A percentile compares a stretch with the other conserved stretches of the same genome.
Conservation (phyloP, 2,113 vertebrate genomes). For the Pampusana beccarii region DNA sequence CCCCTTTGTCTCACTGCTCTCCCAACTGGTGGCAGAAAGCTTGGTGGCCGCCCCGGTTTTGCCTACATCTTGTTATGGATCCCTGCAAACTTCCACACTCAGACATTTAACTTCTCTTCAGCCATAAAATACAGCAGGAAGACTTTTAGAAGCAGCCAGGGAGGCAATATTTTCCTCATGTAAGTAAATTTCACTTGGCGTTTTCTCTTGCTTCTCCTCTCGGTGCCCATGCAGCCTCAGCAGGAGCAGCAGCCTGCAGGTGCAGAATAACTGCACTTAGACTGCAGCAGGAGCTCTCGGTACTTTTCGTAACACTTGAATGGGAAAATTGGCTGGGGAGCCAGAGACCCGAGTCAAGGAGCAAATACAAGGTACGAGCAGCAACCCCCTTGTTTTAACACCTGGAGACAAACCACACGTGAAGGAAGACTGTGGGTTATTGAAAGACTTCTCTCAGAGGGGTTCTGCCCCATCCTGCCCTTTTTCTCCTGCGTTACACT, state of each 20-base stretch:
- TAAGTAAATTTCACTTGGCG: slow-evolving; percentile 33
- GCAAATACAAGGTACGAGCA: neutral
- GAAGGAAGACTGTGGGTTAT: neutral
- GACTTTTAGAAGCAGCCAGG: neutral
- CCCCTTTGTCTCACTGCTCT: neutral
- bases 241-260: neutral
- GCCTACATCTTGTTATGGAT: neutral
- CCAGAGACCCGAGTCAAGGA: neutral
- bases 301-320: neutral
- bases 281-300: neutral
- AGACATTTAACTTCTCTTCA: neutral
- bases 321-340: slow-evolving; percentile 35
- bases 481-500: neutral
- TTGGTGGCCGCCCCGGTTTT: neutral
- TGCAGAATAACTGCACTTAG: neutral
- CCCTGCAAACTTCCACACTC: neutral
- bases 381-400: slow-evolving; percentile 3
- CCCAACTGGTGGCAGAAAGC: neutral
- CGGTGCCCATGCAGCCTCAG: neutral
- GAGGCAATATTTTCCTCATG: slow-evolving; percentile 1
- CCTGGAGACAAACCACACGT: neutral
- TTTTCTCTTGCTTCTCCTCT: neutral
- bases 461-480: neutral
- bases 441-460: neutral
- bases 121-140: neutral